These are phyloP conservation scores for Drosophila kohkoa DNA, from an alignment of 1,140 invertebrate genomes.

Conservation along the genomic window DNA sequence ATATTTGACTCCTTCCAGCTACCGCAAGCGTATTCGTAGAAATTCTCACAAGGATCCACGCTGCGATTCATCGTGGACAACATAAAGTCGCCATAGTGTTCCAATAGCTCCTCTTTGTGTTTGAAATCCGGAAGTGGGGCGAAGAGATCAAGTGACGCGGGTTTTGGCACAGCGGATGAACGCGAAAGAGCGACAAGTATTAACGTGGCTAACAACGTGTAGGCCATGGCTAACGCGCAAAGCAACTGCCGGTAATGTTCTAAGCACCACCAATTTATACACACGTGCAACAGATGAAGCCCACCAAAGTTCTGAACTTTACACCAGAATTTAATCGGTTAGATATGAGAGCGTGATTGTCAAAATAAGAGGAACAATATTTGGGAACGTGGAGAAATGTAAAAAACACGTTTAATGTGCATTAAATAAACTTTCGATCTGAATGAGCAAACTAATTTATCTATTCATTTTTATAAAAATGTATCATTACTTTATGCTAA, in stretches of 20 bases:
- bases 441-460: too few species aligned
- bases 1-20: constrained; percentile 85
- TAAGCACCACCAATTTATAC: constrained; percentile 72
- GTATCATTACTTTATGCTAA: too few species aligned
- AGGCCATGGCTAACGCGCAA: constrained; percentile 51
- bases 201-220: constrained; percentile 60
- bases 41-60: constrained; percentile 91
- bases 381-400: too few species aligned
- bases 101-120: constrained; percentile 67
- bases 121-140: constrained; percentile 36
- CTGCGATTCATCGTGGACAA: constrained; percentile 67
- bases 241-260: constrained; percentile 65
- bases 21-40: constrained; percentile 89
- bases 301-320: constrained; percentile 25
- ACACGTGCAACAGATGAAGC: constrained; percentile 36
- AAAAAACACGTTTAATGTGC: too few species aligned
- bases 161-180: background rate
- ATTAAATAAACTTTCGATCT: too few species aligned
- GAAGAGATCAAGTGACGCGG: constrained; percentile 45
- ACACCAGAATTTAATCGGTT: background rate
- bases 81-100: constrained; percentile 67
- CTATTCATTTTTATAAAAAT: too few species aligned
- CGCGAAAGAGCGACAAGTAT: constrained; percentile 20
- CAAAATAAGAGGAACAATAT: background rate
- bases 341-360: constrained; percentile 21